phyloP scores from a whole-genome alignment of 2,888 invertebrate genomes.

The Zootermopsis nevadensis region DNA sequence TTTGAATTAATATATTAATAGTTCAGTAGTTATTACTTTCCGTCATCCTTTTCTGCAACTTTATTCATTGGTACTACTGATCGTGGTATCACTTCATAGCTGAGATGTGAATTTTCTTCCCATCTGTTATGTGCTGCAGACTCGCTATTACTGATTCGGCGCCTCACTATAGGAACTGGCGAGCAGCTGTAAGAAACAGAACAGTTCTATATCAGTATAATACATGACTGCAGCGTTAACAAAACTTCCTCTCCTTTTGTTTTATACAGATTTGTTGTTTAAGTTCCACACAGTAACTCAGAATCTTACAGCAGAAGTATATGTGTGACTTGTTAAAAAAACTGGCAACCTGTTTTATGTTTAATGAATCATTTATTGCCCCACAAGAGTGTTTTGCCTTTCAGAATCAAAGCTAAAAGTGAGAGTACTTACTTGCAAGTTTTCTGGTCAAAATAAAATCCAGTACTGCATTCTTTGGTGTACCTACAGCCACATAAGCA shows the following conservation, averaged over 20 bases:
- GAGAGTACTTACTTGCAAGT: slow-evolving; percentile 69
- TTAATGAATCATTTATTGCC: not conserved
- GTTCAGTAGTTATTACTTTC: not conserved
- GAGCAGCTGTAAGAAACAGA: not conserved
- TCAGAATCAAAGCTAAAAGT: not conserved
- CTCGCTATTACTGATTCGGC: not conserved
- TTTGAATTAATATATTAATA: not conserved
- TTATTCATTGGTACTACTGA: not conserved
- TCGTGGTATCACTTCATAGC: not conserved
- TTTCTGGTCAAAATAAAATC: slow-evolving; percentile 69
- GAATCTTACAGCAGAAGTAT: not conserved
- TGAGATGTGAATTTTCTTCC: not conserved
- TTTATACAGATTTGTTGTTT: not conserved
- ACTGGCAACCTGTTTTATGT: not conserved
- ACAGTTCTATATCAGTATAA: not conserved
- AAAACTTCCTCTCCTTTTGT: too few species aligned
- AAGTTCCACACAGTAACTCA: not conserved
- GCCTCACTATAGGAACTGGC: slow-evolving; percentile 8
- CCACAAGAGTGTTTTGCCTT: not conserved
- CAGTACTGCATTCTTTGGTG: slow-evolving; percentile 69
- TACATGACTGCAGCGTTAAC: too few species aligned
- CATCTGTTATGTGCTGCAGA: not conserved
- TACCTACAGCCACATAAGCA: slow-evolving; percentile 73
- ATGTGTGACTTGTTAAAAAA: not conserved
- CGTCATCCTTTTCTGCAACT: not conserved